Conservation (phyloP, 2,888 invertebrate genomes). For the Diaphora mendica region DNA sequence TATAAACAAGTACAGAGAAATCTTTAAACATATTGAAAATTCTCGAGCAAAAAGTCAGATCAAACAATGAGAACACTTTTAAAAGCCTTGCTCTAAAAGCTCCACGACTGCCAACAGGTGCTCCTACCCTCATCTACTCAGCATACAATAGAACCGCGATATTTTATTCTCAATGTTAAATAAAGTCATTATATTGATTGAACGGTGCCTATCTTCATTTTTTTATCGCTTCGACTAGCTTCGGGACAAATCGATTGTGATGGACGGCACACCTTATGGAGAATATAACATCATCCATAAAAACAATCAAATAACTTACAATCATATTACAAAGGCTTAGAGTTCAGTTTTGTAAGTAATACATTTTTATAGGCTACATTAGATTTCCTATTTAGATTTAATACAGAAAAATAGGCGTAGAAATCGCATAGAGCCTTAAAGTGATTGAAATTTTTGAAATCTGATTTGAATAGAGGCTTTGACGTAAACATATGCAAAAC, state of each 20-base stretch:
- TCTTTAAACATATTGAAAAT: not conserved
- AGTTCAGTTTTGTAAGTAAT: slow-evolving; percentile 2
- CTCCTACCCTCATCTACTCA: slow-evolving; percentile 57
- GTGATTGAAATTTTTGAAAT: slow-evolving; percentile 62
- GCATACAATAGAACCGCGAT: slow-evolving; percentile 76
- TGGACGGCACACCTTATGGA: slow-evolving; percentile 75
- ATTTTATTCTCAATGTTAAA: slow-evolving; percentile 86
- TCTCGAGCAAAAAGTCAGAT: not conserved
- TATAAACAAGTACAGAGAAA: not conserved
- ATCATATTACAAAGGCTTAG: not conserved
- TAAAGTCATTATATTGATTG: slow-evolving; percentile 87
- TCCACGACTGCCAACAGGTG: slow-evolving; percentile 21
- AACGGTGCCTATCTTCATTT: slow-evolving; percentile 61
- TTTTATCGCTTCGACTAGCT: slow-evolving; percentile 61
- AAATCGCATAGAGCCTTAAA: slow-evolving; percentile 70
- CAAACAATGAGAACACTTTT: no score
- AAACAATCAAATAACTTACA: not conserved
- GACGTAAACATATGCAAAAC: slow-evolving; percentile 60
- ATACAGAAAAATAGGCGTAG: slow-evolving; percentile 75
- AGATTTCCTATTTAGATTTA: slow-evolving; percentile 27
- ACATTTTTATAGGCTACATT: not conserved
- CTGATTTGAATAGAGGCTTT: slow-evolving; percentile 55
- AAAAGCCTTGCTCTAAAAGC: not conserved
- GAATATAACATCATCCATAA: slow-evolving; percentile 44
- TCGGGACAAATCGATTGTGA: slow-evolving; percentile 81